phyloP scores from a whole-genome alignment of 2,888 invertebrate species.

The Gymnoscelis rufifasciata region DNA sequence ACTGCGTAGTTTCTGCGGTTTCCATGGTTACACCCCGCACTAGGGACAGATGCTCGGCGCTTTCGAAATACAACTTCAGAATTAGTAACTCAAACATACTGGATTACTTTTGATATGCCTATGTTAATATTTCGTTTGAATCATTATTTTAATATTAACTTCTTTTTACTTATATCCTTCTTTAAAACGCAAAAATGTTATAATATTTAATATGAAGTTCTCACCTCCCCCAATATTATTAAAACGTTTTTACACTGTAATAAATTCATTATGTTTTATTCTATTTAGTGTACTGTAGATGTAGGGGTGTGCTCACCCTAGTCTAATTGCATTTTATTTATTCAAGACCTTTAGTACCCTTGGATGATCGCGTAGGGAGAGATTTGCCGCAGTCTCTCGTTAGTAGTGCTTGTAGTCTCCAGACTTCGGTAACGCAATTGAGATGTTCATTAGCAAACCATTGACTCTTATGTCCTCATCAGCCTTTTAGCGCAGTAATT shows the following conservation, averaged over 20 bases:
- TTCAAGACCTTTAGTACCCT: constrained; percentile 58
- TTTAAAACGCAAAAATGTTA: too few relatives aligned
- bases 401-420: constrained; percentile 46
- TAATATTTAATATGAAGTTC: too few relatives aligned
- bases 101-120: constrained; percentile 50
- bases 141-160: too few relatives aligned
- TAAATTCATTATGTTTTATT: constrained; percentile 47
- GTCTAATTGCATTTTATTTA: constrained; percentile 74
- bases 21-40: constrained; percentile 70
- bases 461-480: constrained; percentile 15
- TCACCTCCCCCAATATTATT: constrained; percentile 32
- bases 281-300: constrained; percentile 34
- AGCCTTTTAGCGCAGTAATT: neutral
- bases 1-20: constrained; percentile 71
- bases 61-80: constrained; percentile 49
- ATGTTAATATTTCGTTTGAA: too few relatives aligned
- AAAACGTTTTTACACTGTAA: constrained; percentile 21
- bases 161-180: too few relatives aligned
- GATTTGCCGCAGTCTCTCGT: constrained; percentile 48
- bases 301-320: constrained; percentile 44
- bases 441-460: constrained; percentile 29
- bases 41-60: constrained; percentile 39
- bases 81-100: constrained; percentile 48
- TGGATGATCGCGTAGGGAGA: constrained; percentile 45
- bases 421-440: constrained; percentile 40